Evolutionary conservation across 2,888 invertebrate species (phyloP), one percentile per base, ranked within the genome.

Genomic region (Calliphora vomitoria): DNA sequence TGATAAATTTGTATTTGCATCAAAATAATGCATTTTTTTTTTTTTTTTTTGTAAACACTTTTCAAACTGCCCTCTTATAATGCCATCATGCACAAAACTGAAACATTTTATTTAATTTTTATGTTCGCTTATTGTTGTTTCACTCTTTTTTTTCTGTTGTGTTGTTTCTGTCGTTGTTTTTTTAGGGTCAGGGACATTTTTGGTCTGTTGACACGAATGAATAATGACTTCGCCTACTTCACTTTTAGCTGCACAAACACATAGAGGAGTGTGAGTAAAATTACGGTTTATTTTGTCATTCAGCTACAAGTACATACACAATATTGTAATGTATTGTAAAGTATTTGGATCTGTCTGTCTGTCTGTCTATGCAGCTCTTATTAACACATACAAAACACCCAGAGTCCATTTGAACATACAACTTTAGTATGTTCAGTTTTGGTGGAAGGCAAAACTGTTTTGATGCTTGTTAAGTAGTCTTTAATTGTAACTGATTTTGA

Each of bases 101-200:
- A 82, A 74, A 74, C 15, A 60, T 76, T 82, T 66, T 38, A 76
- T 64, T 71, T 78, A 78, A 78, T 83, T 78, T 55, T 71, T 62
- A 44, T 41, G 60, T 76, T 78, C 66, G 44, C 55, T 74, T 82
- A 66, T 75, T 82, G 74, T 82, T 68, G 35, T 66, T 75, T 68
- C 55, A 41, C 18, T 66, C 1, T 38, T 47, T 47, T 41, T 8
- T n/a, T 20, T 38, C 8, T 69, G 47, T 47, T 44, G 58, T 79
- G 44, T 79, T 69, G 31, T 69, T 35, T 31, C 62, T 25, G 20
- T 60, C 62, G 5, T 66, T 38, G 71, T 38, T 74, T 83, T 53
- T 76, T 86, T 86, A 66, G 85, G 85, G 87, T 87, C 87, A 87
- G 87, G 87, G 87, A 85, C 87, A 85, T 75, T 85, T 82, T 87